phyloP scores from a whole-genome alignment of 2,113 vertebrate genomes.

The Aptenodytes patagonicus region DNA sequence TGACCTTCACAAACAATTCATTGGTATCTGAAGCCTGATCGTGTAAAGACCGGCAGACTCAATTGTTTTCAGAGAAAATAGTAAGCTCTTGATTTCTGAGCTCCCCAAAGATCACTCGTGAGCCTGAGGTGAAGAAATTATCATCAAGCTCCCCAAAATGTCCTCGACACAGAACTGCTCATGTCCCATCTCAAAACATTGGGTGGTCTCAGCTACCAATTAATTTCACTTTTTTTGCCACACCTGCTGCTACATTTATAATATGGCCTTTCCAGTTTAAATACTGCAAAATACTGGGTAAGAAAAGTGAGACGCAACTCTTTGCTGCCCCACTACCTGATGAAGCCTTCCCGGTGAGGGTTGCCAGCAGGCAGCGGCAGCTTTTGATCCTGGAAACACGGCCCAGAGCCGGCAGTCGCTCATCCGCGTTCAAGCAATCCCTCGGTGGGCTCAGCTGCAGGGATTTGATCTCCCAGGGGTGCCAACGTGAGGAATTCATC shows the following conservation, averaged over 20 bases:
- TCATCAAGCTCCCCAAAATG: not conserved
- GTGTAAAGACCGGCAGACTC: not conserved
- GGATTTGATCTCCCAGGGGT: not conserved
- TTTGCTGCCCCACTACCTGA: not conserved
- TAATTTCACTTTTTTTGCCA: not conserved
- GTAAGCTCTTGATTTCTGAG: not conserved
- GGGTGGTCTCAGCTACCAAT: not conserved
- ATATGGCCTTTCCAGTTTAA: not conserved
- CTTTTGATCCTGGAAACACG: not conserved
- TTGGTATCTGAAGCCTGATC: not conserved
- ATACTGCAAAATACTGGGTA: not conserved
- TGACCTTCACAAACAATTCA: slow-evolving; percentile 31
- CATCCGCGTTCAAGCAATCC: not conserved
- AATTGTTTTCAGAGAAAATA: not conserved
- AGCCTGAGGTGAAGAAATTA: not conserved
- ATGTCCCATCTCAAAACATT: not conserved
- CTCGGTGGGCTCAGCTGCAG: not conserved
- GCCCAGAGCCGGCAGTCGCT: not conserved
- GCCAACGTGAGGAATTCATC: not conserved
- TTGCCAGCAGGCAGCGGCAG: not conserved
- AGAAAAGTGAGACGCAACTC: rapidly evolving
- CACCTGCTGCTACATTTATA: not conserved
- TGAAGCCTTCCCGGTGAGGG: not conserved
- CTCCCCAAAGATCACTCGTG: not conserved
- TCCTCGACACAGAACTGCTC: rapidly evolving